Percentiles rank a stretch among this genome's conserved stretches.
Evolutionary conservation across 2,888 invertebrate genomes (phyloP).

Genomic region (Drosophila cyrtoloma): DNA sequence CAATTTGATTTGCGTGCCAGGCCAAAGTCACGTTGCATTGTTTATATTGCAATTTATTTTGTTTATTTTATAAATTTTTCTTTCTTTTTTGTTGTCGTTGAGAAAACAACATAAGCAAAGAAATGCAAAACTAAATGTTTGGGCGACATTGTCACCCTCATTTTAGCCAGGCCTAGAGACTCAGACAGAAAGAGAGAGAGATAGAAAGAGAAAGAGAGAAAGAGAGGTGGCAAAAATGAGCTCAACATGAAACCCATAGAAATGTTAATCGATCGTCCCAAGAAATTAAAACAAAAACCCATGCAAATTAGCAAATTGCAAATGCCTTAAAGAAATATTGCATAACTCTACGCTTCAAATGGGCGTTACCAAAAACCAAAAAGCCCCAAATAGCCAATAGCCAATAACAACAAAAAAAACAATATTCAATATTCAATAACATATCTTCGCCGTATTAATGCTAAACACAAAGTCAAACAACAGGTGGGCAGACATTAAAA

Average conservation of each 20-base stretch:
- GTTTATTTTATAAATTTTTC: constrained; percentile 59
- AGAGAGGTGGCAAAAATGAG: background rate
- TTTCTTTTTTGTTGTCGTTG: constrained; percentile 9
- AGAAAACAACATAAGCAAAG: constrained; percentile 21
- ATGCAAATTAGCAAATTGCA: constrained; percentile 65
- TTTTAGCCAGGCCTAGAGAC: background rate
- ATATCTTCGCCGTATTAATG: constrained; percentile 22
- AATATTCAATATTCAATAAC: constrained; percentile 2
- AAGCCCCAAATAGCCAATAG: constrained; percentile 30
- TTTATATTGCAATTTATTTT: constrained; percentile 54
- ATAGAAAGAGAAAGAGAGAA: background rate
- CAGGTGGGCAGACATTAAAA: constrained; percentile 8
- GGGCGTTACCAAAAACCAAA: constrained; percentile 46
- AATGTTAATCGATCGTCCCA: constrained; percentile 70
- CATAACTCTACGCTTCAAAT: constrained; percentile 45
- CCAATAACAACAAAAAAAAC: constrained; percentile 8
- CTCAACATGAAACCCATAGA: constrained; percentile 49
- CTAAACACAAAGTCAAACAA: constrained; percentile 40
- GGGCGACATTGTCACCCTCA: constrained; percentile 20
- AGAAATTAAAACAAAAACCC: constrained; percentile 70
- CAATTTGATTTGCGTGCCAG: constrained; percentile 63
- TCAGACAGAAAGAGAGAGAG: background rate
- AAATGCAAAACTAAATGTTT: constrained; percentile 3
- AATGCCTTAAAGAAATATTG: constrained; percentile 46
- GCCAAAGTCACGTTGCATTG: constrained; percentile 65